These are phyloP conservation scores for Rhinoptilus africanus DNA, from an alignment of 2,113 vertebrate genomes.

Conservation along the genomic window DNA sequence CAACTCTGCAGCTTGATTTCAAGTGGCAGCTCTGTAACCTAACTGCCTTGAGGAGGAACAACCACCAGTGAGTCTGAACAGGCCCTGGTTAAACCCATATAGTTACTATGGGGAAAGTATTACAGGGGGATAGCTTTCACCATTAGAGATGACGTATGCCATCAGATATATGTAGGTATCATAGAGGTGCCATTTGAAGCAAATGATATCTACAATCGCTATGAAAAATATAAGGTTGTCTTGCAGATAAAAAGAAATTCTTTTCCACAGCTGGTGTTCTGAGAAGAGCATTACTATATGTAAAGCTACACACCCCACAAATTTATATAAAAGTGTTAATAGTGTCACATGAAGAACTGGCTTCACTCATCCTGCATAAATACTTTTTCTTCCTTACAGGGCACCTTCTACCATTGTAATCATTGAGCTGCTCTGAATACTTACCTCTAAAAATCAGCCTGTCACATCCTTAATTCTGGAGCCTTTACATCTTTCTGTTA, in stretches of 20 bases:
- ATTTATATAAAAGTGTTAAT: not conserved
- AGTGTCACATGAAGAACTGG: not conserved
- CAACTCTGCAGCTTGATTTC: not conserved
- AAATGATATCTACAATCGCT: not conserved
- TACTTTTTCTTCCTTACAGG: not conserved
- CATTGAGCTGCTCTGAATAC: not conserved
- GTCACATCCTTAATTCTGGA: not conserved
- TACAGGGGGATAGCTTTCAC: not conserved
- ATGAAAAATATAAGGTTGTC: not conserved
- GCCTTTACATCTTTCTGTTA: not conserved
- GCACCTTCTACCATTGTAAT: not conserved
- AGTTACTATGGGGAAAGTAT: not conserved
- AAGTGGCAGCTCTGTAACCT: not conserved
- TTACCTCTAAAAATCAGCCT: not conserved
- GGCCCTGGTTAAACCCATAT: not conserved
- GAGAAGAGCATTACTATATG: not conserved
- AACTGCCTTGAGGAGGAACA: not conserved
- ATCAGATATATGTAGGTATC: rapidly evolving
- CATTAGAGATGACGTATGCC: not conserved
- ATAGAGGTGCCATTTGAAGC: not conserved
- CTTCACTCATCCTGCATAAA: not conserved
- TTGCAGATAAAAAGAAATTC: not conserved
- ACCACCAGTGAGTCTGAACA: not conserved
- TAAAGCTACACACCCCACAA: not conserved
- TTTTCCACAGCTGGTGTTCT: not conserved